Evolutionary conservation across 2,797 vertebrate genomes (phyloP), one percentile per base, ranked within the genome.

Genomic region (Sebastes ruberrimus): DNA sequence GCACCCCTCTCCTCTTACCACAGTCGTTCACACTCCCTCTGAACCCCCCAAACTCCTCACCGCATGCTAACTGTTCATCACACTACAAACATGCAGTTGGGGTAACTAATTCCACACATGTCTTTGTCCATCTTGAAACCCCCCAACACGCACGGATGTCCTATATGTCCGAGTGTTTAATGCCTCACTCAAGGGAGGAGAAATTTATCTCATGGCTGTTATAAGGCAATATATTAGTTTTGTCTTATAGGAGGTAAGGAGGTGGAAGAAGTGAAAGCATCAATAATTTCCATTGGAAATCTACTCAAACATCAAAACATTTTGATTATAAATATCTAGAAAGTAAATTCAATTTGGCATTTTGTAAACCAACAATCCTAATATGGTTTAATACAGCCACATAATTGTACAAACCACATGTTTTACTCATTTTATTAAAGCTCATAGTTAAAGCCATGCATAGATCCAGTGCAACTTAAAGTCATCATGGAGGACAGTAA

Each of bases 81-180:
- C 89, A 87, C 83, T 79, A 79, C 86, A 91, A 91, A 93, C 93
- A 93, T 91, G 90, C 87, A 90, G 86, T 85, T 42, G 42, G 80
- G 86, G 80, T 94, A 96, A 96, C 93, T 80, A 90, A 93, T 96
- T 96, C 93, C 92, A 94, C 95, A 96, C 91, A 95, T 96, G 95
- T 95, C 94, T 95, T 89, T 94, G 92, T 96, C 93, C 89, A 89
- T 95, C 94, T 95, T 83, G 49, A 80, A 88, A 75, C 79, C 76
- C 84, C 88, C 85, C 88, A 88, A 94, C 90, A 89, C 53, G 77
- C 83, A 87, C 68, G 78, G 84, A 88, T 88, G 89, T 93, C 84
- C 83, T 82, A 49, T 66, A 88, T 86, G 90, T 93, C 90, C 75
- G 90, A 91, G 82, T 86, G 85, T 90, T 88, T 87, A 89, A 90